Evolutionary conservation across 1,140 invertebrate species (phyloP), one percentile per base, ranked within the genome.

Genomic region (Adelges cooleyi): DNA sequence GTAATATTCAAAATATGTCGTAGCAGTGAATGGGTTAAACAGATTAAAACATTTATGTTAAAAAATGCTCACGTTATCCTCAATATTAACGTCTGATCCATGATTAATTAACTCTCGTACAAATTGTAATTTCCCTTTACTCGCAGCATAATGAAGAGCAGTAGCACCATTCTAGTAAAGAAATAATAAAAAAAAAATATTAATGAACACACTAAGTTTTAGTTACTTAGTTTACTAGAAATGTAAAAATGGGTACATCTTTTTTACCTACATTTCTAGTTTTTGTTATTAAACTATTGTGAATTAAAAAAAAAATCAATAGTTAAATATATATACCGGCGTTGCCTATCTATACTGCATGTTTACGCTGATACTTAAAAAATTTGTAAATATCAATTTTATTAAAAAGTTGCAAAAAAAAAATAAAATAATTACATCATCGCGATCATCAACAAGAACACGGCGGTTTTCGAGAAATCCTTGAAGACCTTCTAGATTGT

Each of bases 381-480:
- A 10, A 10, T 10, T 10, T 40, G 9, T 40, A n/a, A 9, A 40
- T 10, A n/a, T 40, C 38, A 40, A 40, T n/a, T 40, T 40, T 40
- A 40, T 10, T 10, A 40, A 40, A 40, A 40, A 40, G n/a, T n/a
- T n/a, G 15, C 20, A 8, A 11, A 74, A n/a, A n/a, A n/a, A n/a
- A n/a, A n/a, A n/a, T n/a, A n/a, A n/a, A n/a, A n/a, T n/a, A n/a
- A 73, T 77, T 77, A 93, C 90, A 78, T 94, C 90, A 80, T 95
- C 91, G 71, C 84, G 82, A 76, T 95, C 93, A 74, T 96, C 92
- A 68, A 95, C 79, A 69, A 82, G 81, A 66, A 88, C 77, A 74
- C 89, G 82, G 72, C 87, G 87, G 72, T 84, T 90, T 69, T 89
- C 84, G 65, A 93, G 78, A 74, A 89, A 91, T 70, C 81, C 81